These are phyloP conservation scores for Dryadula phaetusa DNA, from an alignment of 2,888 invertebrate genomes.

Conservation along the genomic window DNA sequence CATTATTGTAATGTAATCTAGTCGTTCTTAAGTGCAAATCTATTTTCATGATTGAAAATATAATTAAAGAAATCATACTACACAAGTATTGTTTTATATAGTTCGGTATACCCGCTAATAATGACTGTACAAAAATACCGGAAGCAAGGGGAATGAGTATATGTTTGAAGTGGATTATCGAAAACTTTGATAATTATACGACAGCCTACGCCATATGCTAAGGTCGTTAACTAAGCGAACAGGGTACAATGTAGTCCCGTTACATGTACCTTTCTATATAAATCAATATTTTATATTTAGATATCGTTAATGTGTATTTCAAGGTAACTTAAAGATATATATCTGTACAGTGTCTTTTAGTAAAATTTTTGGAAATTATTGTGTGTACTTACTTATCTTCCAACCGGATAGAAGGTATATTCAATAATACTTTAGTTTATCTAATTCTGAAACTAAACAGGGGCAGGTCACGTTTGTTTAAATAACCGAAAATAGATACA, in stretches of 20 bases:
- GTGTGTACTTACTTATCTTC: not conserved
- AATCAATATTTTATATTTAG: not conserved
- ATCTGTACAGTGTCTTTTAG: too few relatives aligned
- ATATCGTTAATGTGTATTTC: not conserved
- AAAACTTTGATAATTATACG: conserved; percentile 54
- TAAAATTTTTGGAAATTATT: too few relatives aligned
- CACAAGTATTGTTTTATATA: not conserved
- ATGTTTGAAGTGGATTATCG: conserved; percentile 74
- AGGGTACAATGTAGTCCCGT: conserved; percentile 28
- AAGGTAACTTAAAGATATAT: too few relatives aligned
- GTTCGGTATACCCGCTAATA: conserved; percentile 22
- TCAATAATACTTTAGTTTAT: conserved; percentile 21
- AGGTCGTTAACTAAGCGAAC: conserved; percentile 55
- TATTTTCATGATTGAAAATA: too few relatives aligned
- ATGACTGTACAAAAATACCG: conserved; percentile 39
- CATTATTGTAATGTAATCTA: not conserved
- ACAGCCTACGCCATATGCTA: conserved; percentile 59
- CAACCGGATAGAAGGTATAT: not conserved
- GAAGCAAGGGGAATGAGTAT: conserved; percentile 67
- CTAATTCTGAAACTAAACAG: conserved; percentile 23
- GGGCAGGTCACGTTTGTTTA: conserved; percentile 22
- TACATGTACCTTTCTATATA: conserved; percentile 8
- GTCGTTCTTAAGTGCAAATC: not conserved
- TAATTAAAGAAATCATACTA: not conserved
- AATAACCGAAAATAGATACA: conserved; percentile 18